Conservation (phyloP, 2,888 invertebrate species). For the Belgica antarctica region DNA sequence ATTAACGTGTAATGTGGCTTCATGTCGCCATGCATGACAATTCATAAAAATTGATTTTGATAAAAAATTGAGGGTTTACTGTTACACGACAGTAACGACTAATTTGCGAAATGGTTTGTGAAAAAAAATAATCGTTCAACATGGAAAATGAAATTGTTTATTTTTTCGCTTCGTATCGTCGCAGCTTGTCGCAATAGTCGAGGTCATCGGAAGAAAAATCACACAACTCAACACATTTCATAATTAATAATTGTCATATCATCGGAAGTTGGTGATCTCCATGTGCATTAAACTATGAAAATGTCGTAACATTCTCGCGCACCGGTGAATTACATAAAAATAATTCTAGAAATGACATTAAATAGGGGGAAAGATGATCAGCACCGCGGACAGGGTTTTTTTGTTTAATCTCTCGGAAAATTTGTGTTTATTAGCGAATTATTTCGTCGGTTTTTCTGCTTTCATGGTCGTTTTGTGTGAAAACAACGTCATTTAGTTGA, state of each 20-base stretch:
- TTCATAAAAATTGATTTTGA: slow-evolving; percentile 43
- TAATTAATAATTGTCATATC: slow-evolving; percentile 39
- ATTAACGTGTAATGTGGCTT: neutral
- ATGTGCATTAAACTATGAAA: slow-evolving; percentile 43
- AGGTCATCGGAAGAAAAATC: slow-evolving; percentile 10
- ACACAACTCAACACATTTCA: slow-evolving; percentile 23
- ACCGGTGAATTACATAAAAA: slow-evolving; percentile 5
- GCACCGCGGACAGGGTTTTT: neutral
- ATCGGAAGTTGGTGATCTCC: slow-evolving; percentile 42
- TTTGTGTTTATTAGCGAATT: slow-evolving; percentile 43
- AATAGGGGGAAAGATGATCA: slow-evolving; percentile 3
- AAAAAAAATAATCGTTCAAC: neutral
- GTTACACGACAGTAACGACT: neutral
- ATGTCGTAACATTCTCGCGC: neutral
- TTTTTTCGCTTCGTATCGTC: no score
- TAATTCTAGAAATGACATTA: neutral
- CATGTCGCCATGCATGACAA: slow-evolving; percentile 35
- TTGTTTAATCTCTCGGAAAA: slow-evolving; percentile 41
- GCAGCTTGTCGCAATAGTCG: neutral
- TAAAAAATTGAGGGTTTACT: slow-evolving; percentile 7
- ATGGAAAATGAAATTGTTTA: neutral
- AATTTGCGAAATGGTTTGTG: neutral
- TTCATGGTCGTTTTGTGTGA: no score
- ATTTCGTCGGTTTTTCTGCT: slow-evolving; percentile 18
- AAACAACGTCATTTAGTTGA: no score